A percentile compares a stretch with the other conserved stretches of the same genome.
phyloP scores from a whole-genome alignment of 2,797 vertebrate species.

The Myripristis murdjan region DNA sequence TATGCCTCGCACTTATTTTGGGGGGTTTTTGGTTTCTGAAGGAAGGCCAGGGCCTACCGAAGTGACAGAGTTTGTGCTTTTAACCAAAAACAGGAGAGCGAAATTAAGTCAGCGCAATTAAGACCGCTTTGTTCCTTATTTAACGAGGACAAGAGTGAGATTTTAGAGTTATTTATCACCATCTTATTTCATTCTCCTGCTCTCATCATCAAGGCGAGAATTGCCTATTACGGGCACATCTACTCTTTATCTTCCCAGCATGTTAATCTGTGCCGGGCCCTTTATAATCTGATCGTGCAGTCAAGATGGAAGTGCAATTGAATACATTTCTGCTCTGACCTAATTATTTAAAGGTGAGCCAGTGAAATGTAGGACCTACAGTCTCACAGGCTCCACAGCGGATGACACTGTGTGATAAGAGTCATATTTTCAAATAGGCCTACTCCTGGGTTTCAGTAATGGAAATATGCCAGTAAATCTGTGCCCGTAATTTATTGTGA shows the following conservation, averaged over 20 bases:
- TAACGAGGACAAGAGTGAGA: not conserved
- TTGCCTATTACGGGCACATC: slow-evolving; percentile 70
- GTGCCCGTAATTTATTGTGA: not conserved
- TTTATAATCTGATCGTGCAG: slow-evolving; percentile 71
- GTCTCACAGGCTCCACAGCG: slow-evolving; percentile 30
- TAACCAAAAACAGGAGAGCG: not conserved
- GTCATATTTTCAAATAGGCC: not conserved
- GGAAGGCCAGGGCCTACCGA: not conserved
- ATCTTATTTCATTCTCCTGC: slow-evolving; percentile 8
- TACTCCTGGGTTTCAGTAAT: not conserved
- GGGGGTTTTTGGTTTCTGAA: slow-evolving; percentile 1
- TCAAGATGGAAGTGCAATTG: slow-evolving; percentile 64
- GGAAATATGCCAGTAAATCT: too few relatives aligned
- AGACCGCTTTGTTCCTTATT: not conserved
- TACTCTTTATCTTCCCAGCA: slow-evolving; percentile 51
- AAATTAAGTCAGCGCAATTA: not conserved
- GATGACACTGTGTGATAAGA: not conserved
- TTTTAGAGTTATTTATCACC: slow-evolving; percentile 1
- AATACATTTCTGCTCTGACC: slow-evolving; percentile 77
- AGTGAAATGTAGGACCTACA: slow-evolving; percentile 51
- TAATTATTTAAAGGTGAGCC: slow-evolving; percentile 73
- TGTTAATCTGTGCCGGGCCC: slow-evolving; percentile 57
- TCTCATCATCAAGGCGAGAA: slow-evolving; percentile 58
- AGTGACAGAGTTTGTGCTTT: not conserved
- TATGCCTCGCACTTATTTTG: not conserved